Percentiles rank a stretch among this genome's conserved stretches.
Conservation (phyloP, 2,113 vertebrate genomes). For the Gymnarchus niloticus region DNA sequence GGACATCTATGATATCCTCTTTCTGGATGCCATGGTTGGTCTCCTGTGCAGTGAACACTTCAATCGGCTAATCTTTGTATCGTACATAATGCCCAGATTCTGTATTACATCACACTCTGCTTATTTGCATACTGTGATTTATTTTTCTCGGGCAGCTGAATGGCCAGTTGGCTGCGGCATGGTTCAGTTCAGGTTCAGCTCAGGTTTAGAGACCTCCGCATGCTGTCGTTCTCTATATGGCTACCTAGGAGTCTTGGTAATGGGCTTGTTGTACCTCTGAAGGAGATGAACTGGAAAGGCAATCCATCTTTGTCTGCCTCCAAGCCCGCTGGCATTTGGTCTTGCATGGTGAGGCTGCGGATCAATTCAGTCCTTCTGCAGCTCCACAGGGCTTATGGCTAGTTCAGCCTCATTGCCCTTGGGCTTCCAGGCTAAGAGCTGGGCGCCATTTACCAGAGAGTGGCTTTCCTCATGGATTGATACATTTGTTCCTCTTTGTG, state of each 20-base stretch:
- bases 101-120: conserved; percentile 7
- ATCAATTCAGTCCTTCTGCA: background rate
- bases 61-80: background rate
- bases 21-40: background rate
- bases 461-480: background rate
- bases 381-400: background rate
- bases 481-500: conserved; percentile 12
- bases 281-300: conserved; percentile 2
- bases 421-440: background rate
- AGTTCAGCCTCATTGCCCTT: background rate
- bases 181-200: background rate
- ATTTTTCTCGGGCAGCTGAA: background rate
- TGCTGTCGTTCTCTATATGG: background rate
- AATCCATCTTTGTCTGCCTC: conserved; percentile 6
- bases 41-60: background rate
- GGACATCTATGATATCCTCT: background rate
- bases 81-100: background rate
- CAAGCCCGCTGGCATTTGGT: background rate
- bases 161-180: background rate
- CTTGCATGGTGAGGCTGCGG: background rate
- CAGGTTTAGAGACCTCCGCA: background rate
- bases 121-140: background rate
- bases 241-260: background rate
- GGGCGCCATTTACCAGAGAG: conserved; percentile 18
- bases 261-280: conserved; percentile 16